Evolutionary conservation across 2,888 invertebrate species (phyloP), one percentile per base, ranked within the genome.

Genomic region (Amphiduros pacificus): DNA sequence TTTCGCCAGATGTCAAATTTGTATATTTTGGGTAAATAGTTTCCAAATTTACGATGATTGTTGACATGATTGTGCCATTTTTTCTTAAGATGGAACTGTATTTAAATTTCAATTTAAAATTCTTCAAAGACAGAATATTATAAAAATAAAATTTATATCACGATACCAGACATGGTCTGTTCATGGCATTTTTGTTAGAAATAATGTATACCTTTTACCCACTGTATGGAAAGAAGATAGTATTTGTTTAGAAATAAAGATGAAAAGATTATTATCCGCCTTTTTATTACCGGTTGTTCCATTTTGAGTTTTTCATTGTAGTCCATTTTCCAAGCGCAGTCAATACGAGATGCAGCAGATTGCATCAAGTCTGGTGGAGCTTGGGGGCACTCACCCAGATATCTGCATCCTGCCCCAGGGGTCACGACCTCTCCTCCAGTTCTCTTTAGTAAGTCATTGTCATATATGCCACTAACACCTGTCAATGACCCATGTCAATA

Each of bases 251-350:
- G n/a, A n/a, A n/a, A n/a, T n/a, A n/a, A n/a, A n/a, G n/a, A n/a
- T n/a, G n/a, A n/a, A n/a, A n/a, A n/a, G n/a, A n/a, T n/a, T n/a
- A n/a, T n/a, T n/a, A n/a, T n/a, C n/a, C n/a, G n/a, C n/a, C n/a
- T n/a, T n/a, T n/a, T n/a, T n/a, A n/a, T n/a, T n/a, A n/a, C n/a
- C n/a, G n/a, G n/a, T n/a, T n/a, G n/a, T n/a, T n/a, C n/a, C n/a
- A n/a, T n/a, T n/a, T n/a, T n/a, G n/a, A n/a, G n/a, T n/a, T n/a
- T n/a, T n/a, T n/a, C n/a, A n/a, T n/a, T n/a, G 22, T 66, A 77
- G 77, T n/a, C 75, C 75, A 6, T 73, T 76, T 66, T 70, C 74
- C 1, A 73, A 71, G 56, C 67, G 73, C 27, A 73, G 65, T 60
- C 66, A 67, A 14, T 67, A 61, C 62, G 77, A 76, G 64, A 74